Evolutionary conservation across 2,888 invertebrate species (phyloP).

Genomic region (Xylocampa areola): DNA sequence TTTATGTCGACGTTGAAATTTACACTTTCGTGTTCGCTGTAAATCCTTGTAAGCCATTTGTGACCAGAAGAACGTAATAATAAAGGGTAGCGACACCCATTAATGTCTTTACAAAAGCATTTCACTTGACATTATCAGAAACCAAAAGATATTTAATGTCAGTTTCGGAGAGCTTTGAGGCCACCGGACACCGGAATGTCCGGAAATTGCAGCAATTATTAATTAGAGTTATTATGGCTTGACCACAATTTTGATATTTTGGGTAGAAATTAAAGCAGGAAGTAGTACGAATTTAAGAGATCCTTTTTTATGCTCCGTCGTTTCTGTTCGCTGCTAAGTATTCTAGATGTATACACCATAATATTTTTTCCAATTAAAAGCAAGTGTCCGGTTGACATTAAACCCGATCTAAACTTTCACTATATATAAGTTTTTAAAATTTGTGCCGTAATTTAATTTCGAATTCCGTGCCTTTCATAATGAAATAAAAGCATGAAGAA

Average conservation of each 20-base stretch:
- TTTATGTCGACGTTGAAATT: slow-evolving; percentile 1
- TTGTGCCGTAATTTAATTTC: too few relatives aligned
- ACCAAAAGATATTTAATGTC: slow-evolving; percentile 41
- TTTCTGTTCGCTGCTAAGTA: too few relatives aligned
- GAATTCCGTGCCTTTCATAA: too few relatives aligned
- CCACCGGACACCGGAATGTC: slow-evolving; percentile 10
- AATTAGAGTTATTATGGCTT: slow-evolving; percentile 27
- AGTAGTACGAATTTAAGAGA: too few relatives aligned
- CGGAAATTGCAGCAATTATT: slow-evolving; percentile 33
- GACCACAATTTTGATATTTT: slow-evolving; percentile 12
- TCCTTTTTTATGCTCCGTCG: too few relatives aligned
- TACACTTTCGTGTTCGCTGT: slow-evolving; percentile 4
- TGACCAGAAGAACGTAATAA: slow-evolving; percentile 23
- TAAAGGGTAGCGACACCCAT: slow-evolving; percentile 32
- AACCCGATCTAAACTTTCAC: too few relatives aligned
- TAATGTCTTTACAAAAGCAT: slow-evolving; percentile 36
- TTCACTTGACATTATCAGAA: slow-evolving; percentile 42
- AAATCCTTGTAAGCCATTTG: slow-evolving; percentile 36
- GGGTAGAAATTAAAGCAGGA: not conserved
- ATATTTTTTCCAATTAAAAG: too few relatives aligned
- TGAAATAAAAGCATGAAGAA: slow-evolving; percentile 26
- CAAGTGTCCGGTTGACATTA: too few relatives aligned
- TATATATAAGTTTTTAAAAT: too few relatives aligned
- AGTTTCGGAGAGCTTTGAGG: slow-evolving; percentile 28
- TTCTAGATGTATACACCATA: too few relatives aligned